phyloP scores from a whole-genome alignment of 37 sponge, comb jelly and placozoan species.

The Halisarca cf. caerulea region DNA sequence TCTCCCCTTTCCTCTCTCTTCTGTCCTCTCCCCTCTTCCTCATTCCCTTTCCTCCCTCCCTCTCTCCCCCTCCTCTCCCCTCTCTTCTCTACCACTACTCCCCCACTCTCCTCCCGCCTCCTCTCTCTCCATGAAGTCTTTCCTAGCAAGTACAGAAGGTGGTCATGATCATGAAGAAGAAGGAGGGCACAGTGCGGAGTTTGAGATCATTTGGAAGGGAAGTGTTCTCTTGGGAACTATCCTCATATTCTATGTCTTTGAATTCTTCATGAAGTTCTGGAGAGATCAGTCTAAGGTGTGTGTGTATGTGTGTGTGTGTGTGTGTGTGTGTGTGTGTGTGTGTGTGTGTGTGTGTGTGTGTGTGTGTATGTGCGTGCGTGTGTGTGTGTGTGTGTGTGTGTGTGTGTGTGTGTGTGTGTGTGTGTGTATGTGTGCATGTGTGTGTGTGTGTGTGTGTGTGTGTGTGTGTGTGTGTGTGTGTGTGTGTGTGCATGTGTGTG shows the following conservation, averaged over 20 bases:
- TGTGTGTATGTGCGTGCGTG: no score
- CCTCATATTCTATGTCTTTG: slow-evolving; percentile 70
- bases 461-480: no score
- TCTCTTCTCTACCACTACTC: not conserved
- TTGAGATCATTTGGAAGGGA: slow-evolving; percentile 49
- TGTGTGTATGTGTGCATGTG: no score
- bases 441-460: no score
- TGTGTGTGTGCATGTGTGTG: no score
- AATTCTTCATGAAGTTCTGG: slow-evolving; percentile 51
- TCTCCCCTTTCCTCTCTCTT: no score
- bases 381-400: no score
- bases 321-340: no score
- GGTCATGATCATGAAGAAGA: slow-evolving; percentile 26
- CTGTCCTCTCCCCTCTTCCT: not conserved
- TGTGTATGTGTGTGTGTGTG: not conserved
- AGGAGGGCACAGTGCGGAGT: slow-evolving; percentile 11
- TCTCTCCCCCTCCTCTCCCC: not conserved
- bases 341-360: no score
- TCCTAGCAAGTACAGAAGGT: slow-evolving; percentile 9
- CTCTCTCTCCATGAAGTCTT: no score
- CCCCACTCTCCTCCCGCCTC: no score
- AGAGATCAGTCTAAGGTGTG: not conserved
- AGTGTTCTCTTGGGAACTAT: slow-evolving; percentile 50
- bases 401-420: no score
- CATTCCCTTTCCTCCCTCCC: not conserved